Percentiles rank a stretch among this genome's conserved stretches.
These are phyloP conservation scores for Tricholauxania praeusta DNA, from an alignment of 2,888 invertebrate genomes.

Conservation along the genomic window DNA sequence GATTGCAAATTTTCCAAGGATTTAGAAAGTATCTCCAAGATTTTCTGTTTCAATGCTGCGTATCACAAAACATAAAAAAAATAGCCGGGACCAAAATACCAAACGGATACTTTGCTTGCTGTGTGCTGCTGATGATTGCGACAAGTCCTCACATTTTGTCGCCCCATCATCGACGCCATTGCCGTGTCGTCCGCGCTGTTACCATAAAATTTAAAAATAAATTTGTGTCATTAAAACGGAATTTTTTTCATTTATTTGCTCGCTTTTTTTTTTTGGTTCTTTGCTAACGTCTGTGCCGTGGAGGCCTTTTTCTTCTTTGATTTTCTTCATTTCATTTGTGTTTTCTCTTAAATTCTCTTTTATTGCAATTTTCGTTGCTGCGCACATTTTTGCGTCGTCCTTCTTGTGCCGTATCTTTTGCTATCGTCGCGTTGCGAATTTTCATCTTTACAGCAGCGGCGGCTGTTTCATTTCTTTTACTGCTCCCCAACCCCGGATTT, in stretches of 20 bases:
- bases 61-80: not conserved
- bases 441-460: not conserved
- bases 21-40: not conserved
- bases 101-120: no score
- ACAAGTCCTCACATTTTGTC: conserved; percentile 19
- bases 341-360: conserved; percentile 31
- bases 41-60: not conserved
- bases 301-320: conserved; percentile 25
- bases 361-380: conserved; percentile 17
- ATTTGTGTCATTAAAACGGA: conserved; percentile 24
- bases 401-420: not conserved
- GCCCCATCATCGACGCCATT: not conserved
- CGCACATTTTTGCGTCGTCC: conserved; percentile 27
- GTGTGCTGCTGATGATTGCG: not conserved
- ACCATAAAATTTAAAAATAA: conserved; percentile 37
- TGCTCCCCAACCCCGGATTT: not conserved
- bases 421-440: not conserved
- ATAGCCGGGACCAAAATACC: not conserved
- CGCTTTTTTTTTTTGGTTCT: conserved; percentile 14
- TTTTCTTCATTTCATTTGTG: conserved; percentile 33
- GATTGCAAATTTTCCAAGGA: not conserved
- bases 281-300: conserved; percentile 22
- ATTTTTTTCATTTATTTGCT: conserved; percentile 16
- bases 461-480: not conserved
- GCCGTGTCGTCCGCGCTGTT: not conserved